Evolutionary conservation across 2,888 invertebrate genomes (phyloP).

Genomic region (Drosophila macrospina): DNA sequence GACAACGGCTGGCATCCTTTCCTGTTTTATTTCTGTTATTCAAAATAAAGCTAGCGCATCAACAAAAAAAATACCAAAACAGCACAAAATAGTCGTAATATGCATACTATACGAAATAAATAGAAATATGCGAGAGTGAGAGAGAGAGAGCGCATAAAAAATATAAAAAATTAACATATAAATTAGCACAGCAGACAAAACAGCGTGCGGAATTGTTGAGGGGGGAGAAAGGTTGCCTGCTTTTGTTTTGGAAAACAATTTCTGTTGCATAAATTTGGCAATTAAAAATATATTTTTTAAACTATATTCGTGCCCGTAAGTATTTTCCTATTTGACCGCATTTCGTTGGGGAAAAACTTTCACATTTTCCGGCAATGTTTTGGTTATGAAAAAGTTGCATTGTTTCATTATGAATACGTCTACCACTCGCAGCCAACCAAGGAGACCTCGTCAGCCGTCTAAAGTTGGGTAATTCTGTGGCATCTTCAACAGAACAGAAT

Average conservation of each 20-base stretch:
- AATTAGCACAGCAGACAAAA: conserved; percentile 61
- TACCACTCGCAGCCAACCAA: not conserved
- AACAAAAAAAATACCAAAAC: conserved; percentile 70
- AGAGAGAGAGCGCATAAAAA: conserved; percentile 14
- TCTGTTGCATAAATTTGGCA: conserved; percentile 68
- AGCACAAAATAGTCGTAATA: conserved; percentile 61
- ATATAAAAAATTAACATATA: conserved; percentile 68
- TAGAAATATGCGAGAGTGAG: conserved; percentile 44
- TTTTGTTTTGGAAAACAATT: conserved; percentile 72
- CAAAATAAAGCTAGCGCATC: conserved; percentile 75
- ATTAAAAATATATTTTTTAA: conserved; percentile 64
- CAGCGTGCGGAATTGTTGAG: not conserved
- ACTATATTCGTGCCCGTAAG: conserved; percentile 14
- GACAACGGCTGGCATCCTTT: conserved; percentile 56
- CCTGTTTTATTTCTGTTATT: conserved; percentile 54
- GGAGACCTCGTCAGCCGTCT: conserved; percentile 9
- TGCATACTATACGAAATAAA: conserved; percentile 53
- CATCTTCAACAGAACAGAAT: conserved; percentile 15
- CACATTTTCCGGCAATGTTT: conserved; percentile 19
- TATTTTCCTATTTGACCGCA: conserved; percentile 39
- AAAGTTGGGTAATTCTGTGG: conserved; percentile 7
- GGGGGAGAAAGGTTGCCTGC: conserved; percentile 3
- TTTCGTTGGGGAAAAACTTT: conserved; percentile 35
- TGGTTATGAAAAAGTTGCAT: conserved; percentile 11
- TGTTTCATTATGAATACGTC: conserved; percentile 24